Evolutionary conservation across 2,888 invertebrate species (phyloP).

Genomic region (Netelia fuscicornis): DNA sequence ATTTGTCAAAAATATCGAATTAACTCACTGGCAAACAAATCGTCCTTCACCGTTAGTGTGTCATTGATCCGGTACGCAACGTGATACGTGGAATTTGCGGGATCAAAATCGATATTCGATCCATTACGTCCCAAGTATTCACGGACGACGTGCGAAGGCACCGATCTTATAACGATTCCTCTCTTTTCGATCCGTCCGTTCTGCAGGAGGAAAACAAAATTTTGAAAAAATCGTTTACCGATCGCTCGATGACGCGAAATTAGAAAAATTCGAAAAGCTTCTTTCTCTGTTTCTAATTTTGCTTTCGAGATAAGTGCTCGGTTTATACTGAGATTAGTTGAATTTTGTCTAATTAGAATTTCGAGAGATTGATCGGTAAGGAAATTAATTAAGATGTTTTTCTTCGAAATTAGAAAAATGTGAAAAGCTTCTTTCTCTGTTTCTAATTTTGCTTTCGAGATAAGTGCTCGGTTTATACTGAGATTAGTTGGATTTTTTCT

Average conservation of each 20-base stretch:
- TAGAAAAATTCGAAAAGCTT: not conserved
- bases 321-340: too few species aligned
- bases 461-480: too few species aligned
- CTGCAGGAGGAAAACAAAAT: slow-evolving; percentile 29
- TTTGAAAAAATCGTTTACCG: not conserved
- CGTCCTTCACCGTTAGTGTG: not conserved
- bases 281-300: not conserved
- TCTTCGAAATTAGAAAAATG: not conserved
- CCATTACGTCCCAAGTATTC: slow-evolving; percentile 41
- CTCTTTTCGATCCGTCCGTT: slow-evolving; percentile 47
- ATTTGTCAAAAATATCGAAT: not conserved
- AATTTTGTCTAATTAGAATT: too few species aligned
- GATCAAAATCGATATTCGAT: slow-evolving; percentile 25
- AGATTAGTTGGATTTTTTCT: too few species aligned
- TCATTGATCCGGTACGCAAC: slow-evolving; percentile 45
- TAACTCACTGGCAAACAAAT: slow-evolving; percentile 25
- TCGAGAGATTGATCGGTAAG: too few species aligned
- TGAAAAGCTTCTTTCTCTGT: not conserved
- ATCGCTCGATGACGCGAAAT: not conserved
- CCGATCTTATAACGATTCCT: slow-evolving; percentile 42
- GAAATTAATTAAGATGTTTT: too few species aligned
- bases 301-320: not conserved
- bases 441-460: not conserved
- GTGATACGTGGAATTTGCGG: slow-evolving; percentile 47
- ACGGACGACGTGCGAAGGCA: slow-evolving; percentile 45